Percentiles rank a stretch among this genome's conserved stretches.
Conservation (phyloP, 2,797 vertebrate species). For the Karalla daura region DNA sequence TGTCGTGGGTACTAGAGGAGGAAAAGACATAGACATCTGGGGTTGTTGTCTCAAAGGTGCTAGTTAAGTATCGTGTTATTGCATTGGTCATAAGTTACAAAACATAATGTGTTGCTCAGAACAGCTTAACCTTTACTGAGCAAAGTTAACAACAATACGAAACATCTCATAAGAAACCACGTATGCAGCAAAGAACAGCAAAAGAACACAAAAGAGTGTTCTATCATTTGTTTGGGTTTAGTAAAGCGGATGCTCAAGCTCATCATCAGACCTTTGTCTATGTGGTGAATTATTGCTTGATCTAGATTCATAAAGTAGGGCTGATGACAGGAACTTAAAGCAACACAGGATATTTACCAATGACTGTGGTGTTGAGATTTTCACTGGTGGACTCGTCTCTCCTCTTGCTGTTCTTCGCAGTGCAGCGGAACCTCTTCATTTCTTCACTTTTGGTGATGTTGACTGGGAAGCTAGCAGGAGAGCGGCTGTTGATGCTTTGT, state of each 20-base stretch:
- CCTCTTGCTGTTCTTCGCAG: conserved; percentile 61
- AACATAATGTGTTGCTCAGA: too few relatives aligned
- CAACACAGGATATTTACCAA: conserved; percentile 64
- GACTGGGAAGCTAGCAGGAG: conserved; percentile 56
- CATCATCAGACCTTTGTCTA: too few relatives aligned
- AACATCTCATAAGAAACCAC: too few relatives aligned
- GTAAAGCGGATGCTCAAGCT: too few relatives aligned
- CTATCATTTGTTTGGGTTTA: too few relatives aligned
- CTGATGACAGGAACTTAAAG: not conserved
- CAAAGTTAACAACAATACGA: too few relatives aligned
- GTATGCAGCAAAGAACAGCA: too few relatives aligned
- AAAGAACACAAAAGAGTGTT: too few relatives aligned
- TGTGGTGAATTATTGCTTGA: not conserved
- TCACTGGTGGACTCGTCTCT: not conserved
- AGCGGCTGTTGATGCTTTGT: not conserved
- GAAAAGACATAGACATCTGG: not conserved
- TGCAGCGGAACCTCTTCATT: conserved; percentile 61
- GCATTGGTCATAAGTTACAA: too few relatives aligned
- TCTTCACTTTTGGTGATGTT: conserved; percentile 41
- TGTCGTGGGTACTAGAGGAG: conserved; percentile 70
- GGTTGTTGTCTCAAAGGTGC: too few relatives aligned
- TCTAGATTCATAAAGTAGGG: not conserved
- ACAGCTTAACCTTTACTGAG: too few relatives aligned
- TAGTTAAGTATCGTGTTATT: too few relatives aligned
- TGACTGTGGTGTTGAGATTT: conserved; percentile 51